These are phyloP conservation scores for Macrocentrus cingulum DNA, from an alignment of 1,140 invertebrate species.

Conservation along the genomic window DNA sequence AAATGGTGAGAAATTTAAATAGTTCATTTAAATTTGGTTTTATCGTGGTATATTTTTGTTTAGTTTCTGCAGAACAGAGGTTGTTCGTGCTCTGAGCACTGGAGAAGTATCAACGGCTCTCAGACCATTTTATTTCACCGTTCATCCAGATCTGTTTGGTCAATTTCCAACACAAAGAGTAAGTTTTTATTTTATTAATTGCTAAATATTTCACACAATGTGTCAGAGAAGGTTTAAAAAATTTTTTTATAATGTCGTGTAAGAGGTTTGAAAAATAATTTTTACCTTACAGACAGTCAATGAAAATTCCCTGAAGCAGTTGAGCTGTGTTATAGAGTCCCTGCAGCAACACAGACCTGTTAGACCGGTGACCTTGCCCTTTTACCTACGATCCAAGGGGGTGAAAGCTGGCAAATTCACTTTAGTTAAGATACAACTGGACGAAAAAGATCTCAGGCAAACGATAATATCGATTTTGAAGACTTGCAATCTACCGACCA, in stretches of 20 bases:
- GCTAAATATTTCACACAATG: neutral
- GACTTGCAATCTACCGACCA: conserved; percentile 80
- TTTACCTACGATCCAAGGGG: conserved; percentile 71
- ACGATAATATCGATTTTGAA: conserved; percentile 78
- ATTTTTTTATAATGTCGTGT: too few relatives aligned
- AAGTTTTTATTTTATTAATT: conserved; percentile 36
- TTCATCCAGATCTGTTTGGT: conserved; percentile 93
- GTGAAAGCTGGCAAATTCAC: conserved; percentile 68
- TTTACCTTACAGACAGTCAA: conserved; percentile 70
- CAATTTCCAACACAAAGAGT: conserved; percentile 86
- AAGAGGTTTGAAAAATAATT: neutral
- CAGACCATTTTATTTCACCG: conserved; percentile 90
- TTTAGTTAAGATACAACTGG: conserved; percentile 71
- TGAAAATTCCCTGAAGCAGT: conserved; percentile 85
- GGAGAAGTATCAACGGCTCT: conserved; percentile 85
- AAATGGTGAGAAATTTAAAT: conserved; percentile 38
- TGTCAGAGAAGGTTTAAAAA: neutral
- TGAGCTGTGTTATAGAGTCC: conserved; percentile 81
- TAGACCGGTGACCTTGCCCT: conserved; percentile 66
- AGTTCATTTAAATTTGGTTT: conserved; percentile 1
- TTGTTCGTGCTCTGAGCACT: conserved; percentile 61
- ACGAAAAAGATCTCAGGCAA: conserved; percentile 68
- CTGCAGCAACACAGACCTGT: conserved; percentile 66
- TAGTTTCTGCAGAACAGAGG: conserved; percentile 47
- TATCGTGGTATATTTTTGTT: neutral